A percentile compares a stretch with the other conserved stretches of the same genome.
phyloP scores from a whole-genome alignment of 2,888 invertebrate genomes.

The Lasioglossum malachurum region DNA sequence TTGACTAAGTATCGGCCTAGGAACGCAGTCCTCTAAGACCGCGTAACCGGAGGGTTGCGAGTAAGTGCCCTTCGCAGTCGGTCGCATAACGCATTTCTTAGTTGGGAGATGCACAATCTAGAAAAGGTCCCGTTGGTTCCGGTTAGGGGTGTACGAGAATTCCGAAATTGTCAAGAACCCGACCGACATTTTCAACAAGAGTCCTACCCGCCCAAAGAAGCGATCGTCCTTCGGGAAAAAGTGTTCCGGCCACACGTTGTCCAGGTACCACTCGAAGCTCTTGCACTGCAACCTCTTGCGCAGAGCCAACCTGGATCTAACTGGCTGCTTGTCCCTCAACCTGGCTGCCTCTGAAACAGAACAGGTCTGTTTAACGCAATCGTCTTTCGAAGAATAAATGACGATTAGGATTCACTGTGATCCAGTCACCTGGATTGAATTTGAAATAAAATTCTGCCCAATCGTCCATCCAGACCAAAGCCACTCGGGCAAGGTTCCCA shows the following conservation, averaged over 20 bases:
- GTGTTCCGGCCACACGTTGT: conserved; percentile 98
- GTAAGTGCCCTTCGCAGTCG: conserved; percentile 87
- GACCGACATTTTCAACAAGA: neutral
- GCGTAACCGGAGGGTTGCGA: conserved; percentile 91
- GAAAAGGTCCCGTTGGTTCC: conserved; percentile 16
- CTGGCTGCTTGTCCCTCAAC: conserved; percentile 87
- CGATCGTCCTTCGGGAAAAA: conserved; percentile 95
- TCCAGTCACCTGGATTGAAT: conserved; percentile 88
- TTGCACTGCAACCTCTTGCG: conserved; percentile 92
- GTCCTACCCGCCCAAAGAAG: conserved; percentile 93
- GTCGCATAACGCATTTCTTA: conserved; percentile 88
- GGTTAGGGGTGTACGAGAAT: neutral
- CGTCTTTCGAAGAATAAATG: neutral
- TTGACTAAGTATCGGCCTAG: conserved; percentile 87
- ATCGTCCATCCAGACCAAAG: conserved; percentile 99
- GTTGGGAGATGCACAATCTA: conserved; percentile 86
- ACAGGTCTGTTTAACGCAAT: neutral
- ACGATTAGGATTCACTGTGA: neutral
- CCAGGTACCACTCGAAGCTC: conserved; percentile 96
- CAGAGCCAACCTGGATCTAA: conserved; percentile 88
- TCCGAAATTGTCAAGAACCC: neutral
- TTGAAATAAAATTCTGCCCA: conserved; percentile 97
- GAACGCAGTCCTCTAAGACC: conserved; percentile 88
- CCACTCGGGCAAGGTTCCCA: conserved; percentile 96
- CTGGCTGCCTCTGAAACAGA: conserved; percentile 86